phyloP scores from a whole-genome alignment of 2,797 vertebrate species.

The Arrhamphus sclerolepis region DNA sequence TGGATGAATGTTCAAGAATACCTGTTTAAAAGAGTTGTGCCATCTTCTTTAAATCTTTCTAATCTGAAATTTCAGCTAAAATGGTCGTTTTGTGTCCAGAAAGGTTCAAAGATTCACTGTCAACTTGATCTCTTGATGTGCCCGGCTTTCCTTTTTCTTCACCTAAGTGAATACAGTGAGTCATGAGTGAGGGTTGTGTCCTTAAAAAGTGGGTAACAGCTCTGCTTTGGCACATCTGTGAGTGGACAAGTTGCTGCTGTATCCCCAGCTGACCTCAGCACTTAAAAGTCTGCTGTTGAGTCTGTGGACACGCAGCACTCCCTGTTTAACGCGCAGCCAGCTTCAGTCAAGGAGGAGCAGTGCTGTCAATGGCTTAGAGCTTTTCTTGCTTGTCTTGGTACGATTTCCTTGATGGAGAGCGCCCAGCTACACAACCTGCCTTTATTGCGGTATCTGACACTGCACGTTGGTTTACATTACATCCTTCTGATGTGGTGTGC shows the following conservation, averaged over 20 bases:
- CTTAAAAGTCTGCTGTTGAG: slow-evolving; percentile 25
- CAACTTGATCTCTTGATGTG: slow-evolving; percentile 9
- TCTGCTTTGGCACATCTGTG: slow-evolving; percentile 42
- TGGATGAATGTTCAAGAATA: background rate
- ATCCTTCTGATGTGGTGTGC: no score
- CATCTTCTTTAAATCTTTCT: background rate
- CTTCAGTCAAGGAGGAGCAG: slow-evolving; percentile 6
- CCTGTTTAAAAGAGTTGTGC: background rate
- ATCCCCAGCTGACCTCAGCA: slow-evolving; percentile 33
- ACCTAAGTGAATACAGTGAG: slow-evolving; percentile 7
- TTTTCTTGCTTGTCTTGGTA: background rate
- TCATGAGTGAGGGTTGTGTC: slow-evolving; percentile 23
- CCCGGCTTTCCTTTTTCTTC: slow-evolving; percentile 37
- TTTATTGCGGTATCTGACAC: background rate
- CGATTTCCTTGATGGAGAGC: slow-evolving; percentile 6
- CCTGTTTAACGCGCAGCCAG: slow-evolving; percentile 9
- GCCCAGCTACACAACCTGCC: slow-evolving; percentile 1
- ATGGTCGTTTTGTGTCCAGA: background rate
- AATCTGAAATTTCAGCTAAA: background rate
- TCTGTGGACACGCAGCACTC: slow-evolving; percentile 22
- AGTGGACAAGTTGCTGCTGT: slow-evolving; percentile 33
- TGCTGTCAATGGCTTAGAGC: slow-evolving; percentile 4
- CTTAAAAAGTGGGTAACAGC: slow-evolving; percentile 35
- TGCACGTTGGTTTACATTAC: slow-evolving; percentile 1
- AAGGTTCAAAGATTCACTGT: slow-evolving; percentile 4